These are phyloP conservation scores for Ornithorhynchus anatinus DNA, from an alignment of 2,113 vertebrate genomes.

Conservation along the genomic window DNA sequence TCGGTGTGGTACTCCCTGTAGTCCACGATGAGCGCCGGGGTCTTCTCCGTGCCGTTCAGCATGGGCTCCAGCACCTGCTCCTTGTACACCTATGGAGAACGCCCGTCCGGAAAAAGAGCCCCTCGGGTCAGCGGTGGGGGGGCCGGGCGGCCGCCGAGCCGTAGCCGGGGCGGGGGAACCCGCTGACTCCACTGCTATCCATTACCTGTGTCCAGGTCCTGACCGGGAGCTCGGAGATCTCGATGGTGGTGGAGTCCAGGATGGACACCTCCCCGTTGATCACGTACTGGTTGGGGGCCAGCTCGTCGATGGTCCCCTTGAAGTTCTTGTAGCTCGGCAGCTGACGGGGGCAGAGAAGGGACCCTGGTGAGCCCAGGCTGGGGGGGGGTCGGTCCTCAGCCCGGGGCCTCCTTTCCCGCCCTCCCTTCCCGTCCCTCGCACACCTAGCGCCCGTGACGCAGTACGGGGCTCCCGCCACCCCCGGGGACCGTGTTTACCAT, in stretches of 20 bases:
- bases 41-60: constrained; percentile 94
- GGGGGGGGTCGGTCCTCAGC: too few relatives aligned
- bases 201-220: constrained; percentile 94
- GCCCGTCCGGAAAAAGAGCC: too few relatives aligned
- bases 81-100: constrained; percentile 83
- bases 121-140: too few relatives aligned
- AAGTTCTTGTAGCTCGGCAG: constrained; percentile 95
- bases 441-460: too few relatives aligned
- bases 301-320: constrained; percentile 87
- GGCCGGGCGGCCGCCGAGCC: too few relatives aligned
- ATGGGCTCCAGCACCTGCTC: constrained; percentile 95
- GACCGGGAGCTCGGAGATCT: constrained; percentile 95
- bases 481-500: constrained; percentile 95
- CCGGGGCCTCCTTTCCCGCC: too few relatives aligned
- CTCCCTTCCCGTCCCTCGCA: too few relatives aligned
- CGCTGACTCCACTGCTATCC: too few relatives aligned
- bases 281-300: constrained; percentile 87
- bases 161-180: too few relatives aligned
- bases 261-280: constrained; percentile 91
- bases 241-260: constrained; percentile 92
- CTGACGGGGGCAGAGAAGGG: too few relatives aligned
- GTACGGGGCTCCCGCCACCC: too few relatives aligned
- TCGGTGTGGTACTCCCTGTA: constrained; percentile 98
- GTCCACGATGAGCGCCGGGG: constrained; percentile 89
- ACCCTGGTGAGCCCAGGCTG: too few relatives aligned